Conservation (phyloP, 2,888 invertebrate genomes). For the Kryphioiulus occultus region DNA sequence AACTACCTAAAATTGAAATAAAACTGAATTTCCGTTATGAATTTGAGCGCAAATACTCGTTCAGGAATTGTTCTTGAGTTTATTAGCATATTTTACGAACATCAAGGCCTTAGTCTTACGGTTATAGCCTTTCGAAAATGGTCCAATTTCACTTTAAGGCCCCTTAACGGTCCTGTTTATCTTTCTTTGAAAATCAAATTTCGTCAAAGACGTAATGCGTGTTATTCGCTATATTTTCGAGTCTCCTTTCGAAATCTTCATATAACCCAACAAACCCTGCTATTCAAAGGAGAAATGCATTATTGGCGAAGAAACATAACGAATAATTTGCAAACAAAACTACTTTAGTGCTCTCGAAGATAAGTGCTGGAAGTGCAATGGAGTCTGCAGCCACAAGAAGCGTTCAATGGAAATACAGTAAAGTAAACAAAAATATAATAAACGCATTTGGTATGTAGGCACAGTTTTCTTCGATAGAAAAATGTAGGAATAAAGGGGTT, state of each 20-base stretch:
- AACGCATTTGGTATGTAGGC: background rate
- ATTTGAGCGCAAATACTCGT: background rate
- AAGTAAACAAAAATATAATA: constrained; percentile 27
- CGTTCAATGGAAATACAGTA: background rate
- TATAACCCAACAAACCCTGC: background rate
- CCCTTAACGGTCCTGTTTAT: background rate
- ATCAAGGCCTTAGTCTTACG: background rate
- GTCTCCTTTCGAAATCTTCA: background rate
- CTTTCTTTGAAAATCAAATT: background rate
- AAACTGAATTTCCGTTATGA: too few species aligned
- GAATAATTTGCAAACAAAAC: constrained; percentile 33
- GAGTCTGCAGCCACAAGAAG: background rate
- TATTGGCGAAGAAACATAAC: background rate
- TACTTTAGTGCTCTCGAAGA: background rate
- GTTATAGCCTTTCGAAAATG: background rate
- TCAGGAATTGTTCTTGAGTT: background rate
- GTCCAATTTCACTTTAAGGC: background rate
- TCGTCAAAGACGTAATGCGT: background rate
- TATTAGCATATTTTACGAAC: background rate
- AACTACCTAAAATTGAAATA: too few species aligned
- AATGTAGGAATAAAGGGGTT: background rate
- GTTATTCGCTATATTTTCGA: background rate
- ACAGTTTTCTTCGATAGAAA: background rate
- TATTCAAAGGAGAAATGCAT: background rate
- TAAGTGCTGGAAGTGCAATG: background rate